Conservation (phyloP, 2,888 invertebrate species). For the Chymomyza amoena region DNA sequence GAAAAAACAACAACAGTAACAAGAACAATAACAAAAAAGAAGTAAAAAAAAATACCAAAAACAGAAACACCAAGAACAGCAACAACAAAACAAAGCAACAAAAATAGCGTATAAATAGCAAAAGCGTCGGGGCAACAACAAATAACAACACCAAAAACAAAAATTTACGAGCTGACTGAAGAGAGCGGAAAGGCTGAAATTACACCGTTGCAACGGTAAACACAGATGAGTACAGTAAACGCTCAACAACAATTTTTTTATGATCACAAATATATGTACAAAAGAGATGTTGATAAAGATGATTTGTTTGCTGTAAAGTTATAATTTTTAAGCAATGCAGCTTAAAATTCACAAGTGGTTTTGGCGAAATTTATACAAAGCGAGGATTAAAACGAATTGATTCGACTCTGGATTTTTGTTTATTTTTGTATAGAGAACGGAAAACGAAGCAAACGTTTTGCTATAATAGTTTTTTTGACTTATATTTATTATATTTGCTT, state of each 20-base stretch:
- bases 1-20: slow-evolving; percentile 34
- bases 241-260: background rate
- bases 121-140: background rate
- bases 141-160: background rate
- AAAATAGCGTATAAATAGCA: background rate
- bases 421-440: too few species aligned
- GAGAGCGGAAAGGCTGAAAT: background rate
- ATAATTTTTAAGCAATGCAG: too few species aligned
- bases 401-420: too few species aligned
- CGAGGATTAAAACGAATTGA: too few species aligned
- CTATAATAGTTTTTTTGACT: too few species aligned
- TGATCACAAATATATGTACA: too few species aligned
- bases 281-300: too few species aligned
- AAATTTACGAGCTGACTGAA: background rate
- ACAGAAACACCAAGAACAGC: slow-evolving; percentile 6
- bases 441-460: too few species aligned
- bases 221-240: background rate
- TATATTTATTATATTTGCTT: too few species aligned
- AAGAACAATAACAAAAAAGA: background rate
- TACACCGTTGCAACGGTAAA: background rate
- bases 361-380: too few species aligned
- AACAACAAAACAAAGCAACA: slow-evolving; percentile 1
- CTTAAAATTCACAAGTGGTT: too few species aligned
- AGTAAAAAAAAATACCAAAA: background rate
- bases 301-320: too few species aligned